Conservation (phyloP, 1,140 invertebrate genomes). For the Onthophagus taurus region DNA sequence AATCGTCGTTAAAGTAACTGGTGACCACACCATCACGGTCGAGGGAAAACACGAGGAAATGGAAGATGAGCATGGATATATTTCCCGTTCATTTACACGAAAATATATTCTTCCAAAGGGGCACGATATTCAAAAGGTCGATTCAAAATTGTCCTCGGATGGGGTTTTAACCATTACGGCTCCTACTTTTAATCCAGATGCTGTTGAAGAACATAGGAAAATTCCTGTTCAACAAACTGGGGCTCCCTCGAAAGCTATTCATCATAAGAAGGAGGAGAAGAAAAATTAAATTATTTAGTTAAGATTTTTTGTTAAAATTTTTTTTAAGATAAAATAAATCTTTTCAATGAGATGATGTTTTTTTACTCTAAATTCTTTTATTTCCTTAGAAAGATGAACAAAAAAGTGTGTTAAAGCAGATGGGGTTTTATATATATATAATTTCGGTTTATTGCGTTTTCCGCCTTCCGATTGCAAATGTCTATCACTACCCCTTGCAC, state of each 20-base stretch:
- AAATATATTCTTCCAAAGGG: slow-evolving; percentile 60
- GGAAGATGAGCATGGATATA: slow-evolving; percentile 61
- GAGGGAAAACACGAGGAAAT: slow-evolving; percentile 71
- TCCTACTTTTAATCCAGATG: slow-evolving; percentile 33
- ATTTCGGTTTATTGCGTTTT: too few relatives aligned
- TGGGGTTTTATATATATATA: too few relatives aligned
- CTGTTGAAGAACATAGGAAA: slow-evolving; percentile 4
- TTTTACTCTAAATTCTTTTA: too few relatives aligned
- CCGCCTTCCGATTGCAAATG: too few relatives aligned
- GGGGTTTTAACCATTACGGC: slow-evolving; percentile 60
- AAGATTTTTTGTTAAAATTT: too few relatives aligned
- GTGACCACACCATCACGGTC: slow-evolving; percentile 57
- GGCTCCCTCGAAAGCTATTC: slow-evolving; percentile 16
- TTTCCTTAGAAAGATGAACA: too few relatives aligned
- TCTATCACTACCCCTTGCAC: too few relatives aligned
- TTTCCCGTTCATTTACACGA: slow-evolving; percentile 62
- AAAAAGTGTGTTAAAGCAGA: too few relatives aligned
- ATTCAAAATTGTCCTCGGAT: slow-evolving; percentile 61
- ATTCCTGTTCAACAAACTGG: slow-evolving; percentile 25
- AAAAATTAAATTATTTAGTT: too few relatives aligned
- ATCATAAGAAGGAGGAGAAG: slow-evolving; percentile 3
- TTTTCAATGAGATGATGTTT: too few relatives aligned
- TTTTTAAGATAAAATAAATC: too few relatives aligned
- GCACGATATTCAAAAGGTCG: slow-evolving; percentile 51
- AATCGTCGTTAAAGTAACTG: slow-evolving; percentile 67